Percentiles rank a stretch among this genome's conserved stretches.
Conservation (phyloP, 2,797 vertebrate species). For the Molossus molossus region DNA sequence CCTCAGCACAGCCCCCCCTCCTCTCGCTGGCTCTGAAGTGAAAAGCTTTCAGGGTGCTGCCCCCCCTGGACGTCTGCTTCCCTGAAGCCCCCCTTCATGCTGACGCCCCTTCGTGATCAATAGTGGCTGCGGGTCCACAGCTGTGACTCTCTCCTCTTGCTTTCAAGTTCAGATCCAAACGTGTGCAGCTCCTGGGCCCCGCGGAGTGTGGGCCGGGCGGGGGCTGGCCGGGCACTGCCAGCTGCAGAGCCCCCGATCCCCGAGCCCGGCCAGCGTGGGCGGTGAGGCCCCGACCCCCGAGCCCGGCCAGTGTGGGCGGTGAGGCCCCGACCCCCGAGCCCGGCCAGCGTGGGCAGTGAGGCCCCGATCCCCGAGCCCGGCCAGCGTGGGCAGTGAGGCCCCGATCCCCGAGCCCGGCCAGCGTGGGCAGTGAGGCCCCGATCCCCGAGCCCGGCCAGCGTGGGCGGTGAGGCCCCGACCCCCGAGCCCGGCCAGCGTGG, state of each 20-base stretch:
- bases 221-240: not conserved
- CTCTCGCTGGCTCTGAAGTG: slow-evolving; percentile 73
- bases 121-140: slow-evolving; percentile 59
- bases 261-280: not conserved
- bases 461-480: slow-evolving; percentile 72
- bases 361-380: too few species aligned
- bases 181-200: not conserved
- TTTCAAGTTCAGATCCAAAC: slow-evolving; percentile 77
- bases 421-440: slow-evolving; percentile 49
- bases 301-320: not conserved
- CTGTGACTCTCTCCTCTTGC: slow-evolving; percentile 66
- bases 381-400: slow-evolving; percentile 37
- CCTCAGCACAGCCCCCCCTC: slow-evolving; percentile 60
- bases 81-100: slow-evolving; percentile 57
- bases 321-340: too few species aligned
- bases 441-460: too few species aligned
- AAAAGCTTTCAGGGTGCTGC: slow-evolving; percentile 71
- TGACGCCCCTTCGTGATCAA: slow-evolving; percentile 17
- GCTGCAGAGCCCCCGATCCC: slow-evolving; percentile 65
- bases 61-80: slow-evolving; percentile 52
- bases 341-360: slow-evolving; percentile 29
- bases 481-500: not conserved
- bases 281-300: not conserved
- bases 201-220: not conserved
- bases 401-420: too few species aligned